phyloP scores from a whole-genome alignment of 2,797 vertebrate species.

The Eulemur coronatus region DNA sequence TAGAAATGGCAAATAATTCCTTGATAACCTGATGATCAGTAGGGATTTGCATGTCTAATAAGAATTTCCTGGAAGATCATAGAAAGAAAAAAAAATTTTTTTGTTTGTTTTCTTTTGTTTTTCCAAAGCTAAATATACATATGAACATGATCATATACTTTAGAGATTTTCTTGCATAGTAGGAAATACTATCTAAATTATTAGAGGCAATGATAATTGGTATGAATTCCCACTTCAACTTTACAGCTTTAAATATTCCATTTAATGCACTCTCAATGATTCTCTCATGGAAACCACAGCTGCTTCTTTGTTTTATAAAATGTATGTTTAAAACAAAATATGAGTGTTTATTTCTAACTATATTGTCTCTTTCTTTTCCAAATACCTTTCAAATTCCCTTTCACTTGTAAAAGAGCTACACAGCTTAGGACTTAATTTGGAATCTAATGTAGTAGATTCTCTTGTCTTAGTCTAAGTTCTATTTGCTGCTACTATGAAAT shows the following conservation, averaged over 20 bases:
- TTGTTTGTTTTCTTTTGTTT: constrained; percentile 57
- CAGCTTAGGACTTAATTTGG: constrained; percentile 67
- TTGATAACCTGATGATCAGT: constrained; percentile 67
- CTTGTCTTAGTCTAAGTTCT: constrained; percentile 42
- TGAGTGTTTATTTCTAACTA: constrained; percentile 63
- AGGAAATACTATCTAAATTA: constrained; percentile 66
- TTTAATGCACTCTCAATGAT: constrained; percentile 29
- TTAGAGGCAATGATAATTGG: constrained; percentile 64
- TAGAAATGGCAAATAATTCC: constrained; percentile 75
- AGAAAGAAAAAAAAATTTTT: constrained; percentile 50
- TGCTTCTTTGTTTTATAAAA: constrained; percentile 66
- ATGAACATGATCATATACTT: constrained; percentile 43
- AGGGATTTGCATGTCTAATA: constrained; percentile 9
- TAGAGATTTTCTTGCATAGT: constrained; percentile 40
- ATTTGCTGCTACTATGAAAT: constrained; percentile 68
- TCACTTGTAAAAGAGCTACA: constrained; percentile 53
- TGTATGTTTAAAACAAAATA: constrained; percentile 69
- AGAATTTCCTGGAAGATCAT: constrained; percentile 53
- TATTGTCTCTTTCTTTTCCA: constrained; percentile 16
- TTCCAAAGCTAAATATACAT: constrained; percentile 53
- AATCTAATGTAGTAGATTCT: neutral
- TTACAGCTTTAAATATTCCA: constrained; percentile 54
- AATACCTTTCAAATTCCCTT: constrained; percentile 67
- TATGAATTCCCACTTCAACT: constrained; percentile 54
- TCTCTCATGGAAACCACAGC: constrained; percentile 62